A percentile compares a stretch with the other conserved stretches of the same genome.
Evolutionary conservation across 2,888 invertebrate genomes (phyloP).

Genomic region (Rhimphoctona megacephalus): DNA sequence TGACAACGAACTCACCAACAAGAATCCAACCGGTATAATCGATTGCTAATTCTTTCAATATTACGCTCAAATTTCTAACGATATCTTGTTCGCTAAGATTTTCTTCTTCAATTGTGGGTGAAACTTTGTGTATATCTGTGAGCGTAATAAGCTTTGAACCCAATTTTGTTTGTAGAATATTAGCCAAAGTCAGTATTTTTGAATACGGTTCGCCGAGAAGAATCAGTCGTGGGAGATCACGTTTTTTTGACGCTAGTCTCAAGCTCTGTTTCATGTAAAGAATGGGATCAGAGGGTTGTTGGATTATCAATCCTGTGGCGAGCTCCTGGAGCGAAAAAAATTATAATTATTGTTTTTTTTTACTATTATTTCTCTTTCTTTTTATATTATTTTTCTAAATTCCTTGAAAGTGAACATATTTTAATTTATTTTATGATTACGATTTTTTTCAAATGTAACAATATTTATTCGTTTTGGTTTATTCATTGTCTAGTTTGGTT

Average conservation of each 20-base stretch:
- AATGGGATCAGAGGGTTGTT: slow-evolving; percentile 88
- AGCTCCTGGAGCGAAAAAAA: slow-evolving; percentile 85
- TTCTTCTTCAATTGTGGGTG: slow-evolving; percentile 57
- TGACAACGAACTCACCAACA: slow-evolving; percentile 76
- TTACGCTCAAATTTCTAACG: slow-evolving; percentile 78
- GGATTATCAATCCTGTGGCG: slow-evolving; percentile 87
- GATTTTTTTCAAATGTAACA: too few species aligned
- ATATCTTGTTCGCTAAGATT: slow-evolving; percentile 73
- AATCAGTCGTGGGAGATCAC: slow-evolving; percentile 86
- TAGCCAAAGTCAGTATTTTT: slow-evolving; percentile 76
- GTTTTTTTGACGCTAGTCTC: slow-evolving; percentile 84
- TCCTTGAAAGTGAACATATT: neutral
- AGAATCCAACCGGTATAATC: slow-evolving; percentile 82
- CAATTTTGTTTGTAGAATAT: slow-evolving; percentile 72
- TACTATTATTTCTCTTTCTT: too few species aligned
- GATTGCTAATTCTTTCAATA: slow-evolving; percentile 79
- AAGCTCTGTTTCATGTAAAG: slow-evolving; percentile 88
- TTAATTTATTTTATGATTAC: neutral
- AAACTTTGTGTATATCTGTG: slow-evolving; percentile 57
- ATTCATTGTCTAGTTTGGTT: neutral
- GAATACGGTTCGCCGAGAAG: slow-evolving; percentile 86
- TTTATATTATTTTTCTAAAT: neutral
- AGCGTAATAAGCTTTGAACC: slow-evolving; percentile 66
- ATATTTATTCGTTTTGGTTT: too few species aligned
- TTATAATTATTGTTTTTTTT: neutral